Base-by-base conservation (phyloP, 2,888 invertebrate genomes). In the Polietes domitor region DNA sequence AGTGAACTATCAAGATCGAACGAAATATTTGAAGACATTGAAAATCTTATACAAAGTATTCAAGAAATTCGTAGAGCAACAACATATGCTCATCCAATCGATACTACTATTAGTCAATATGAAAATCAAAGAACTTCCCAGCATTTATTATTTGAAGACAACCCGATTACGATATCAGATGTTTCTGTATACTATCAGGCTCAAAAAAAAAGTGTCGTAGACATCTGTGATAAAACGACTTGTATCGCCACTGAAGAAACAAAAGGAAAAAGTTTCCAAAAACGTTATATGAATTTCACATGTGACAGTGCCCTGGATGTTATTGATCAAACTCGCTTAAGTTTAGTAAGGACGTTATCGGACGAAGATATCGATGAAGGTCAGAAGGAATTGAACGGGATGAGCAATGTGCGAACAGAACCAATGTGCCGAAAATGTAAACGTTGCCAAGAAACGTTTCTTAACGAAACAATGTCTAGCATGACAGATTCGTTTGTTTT, bases 101-200 rank as follows among this genome's bases (percentile, higher is more conserved):
- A 79, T 9, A 12, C 21, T 5, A 26, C n/a, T 19, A 43, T 55
- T 24, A 19, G 43, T 47, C 28, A 17, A 28, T 12, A 32, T 15
- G 79, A 37, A 17, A 19, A 10, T 53, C 47, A 32, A 32, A 55
- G 53, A 58, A 21, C 10, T 37, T 24, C 1, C 12, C 71, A 58
- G 6, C 19, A 32, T 17, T 68, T 41, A 10, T 37, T 68, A 24
- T 83, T 74, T 61, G 89, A 88, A 32, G 86, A 87, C 9, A 88
- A 89, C 53, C 86, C 89, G 1, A 89, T 89, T 15, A 89, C 89
- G 2, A 88, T 89, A 71, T 89, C 89, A 0, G 90, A 90, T 85
- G 89, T 89, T 9, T 88, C 88, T 0, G 80, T 21, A 0, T 87
- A 86, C 71, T 88, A 58, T 58, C 47, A 41, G 28, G 15, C 53